phyloP scores from a whole-genome alignment of 2,113 vertebrate genomes.

The Leuciscus idus region DNA sequence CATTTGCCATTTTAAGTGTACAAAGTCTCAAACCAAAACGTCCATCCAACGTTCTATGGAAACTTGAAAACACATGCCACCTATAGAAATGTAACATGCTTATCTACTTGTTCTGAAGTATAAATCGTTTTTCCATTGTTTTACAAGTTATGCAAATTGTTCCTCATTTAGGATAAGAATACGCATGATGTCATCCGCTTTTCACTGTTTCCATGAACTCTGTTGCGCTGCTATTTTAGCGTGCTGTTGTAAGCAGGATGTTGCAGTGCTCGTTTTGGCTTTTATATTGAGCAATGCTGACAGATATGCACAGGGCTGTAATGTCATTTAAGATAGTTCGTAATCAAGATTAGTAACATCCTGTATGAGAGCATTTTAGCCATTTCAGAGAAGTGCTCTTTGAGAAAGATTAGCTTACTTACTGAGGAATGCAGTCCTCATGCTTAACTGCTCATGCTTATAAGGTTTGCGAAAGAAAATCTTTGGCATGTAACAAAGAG shows the following conservation, averaged over 20 bases:
- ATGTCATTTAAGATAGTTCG: not conserved
- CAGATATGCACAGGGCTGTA: not conserved
- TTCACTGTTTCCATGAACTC: not conserved
- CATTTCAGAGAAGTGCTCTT: not conserved
- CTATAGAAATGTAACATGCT: not conserved
- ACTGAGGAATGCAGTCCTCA: not conserved
- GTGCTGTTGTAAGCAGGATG: not conserved
- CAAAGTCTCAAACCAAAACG: not conserved
- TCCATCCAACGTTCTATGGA: not conserved
- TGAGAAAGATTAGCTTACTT: not conserved
- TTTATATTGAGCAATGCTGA: not conserved
- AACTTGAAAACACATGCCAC: not conserved
- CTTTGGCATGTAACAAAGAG: not conserved
- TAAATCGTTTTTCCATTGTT: not conserved
- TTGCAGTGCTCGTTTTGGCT: not conserved
- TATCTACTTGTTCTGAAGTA: not conserved
- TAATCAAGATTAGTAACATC: conserved; percentile 14
- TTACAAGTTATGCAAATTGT: not conserved
- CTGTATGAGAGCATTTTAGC: not conserved
- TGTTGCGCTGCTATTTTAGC: not conserved
- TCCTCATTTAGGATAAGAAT: not conserved
- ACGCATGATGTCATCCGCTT: not conserved
- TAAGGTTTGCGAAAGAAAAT: too few species aligned
- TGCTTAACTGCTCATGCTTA: not conserved
- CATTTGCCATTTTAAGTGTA: not conserved